Conservation (phyloP, 1,140 invertebrate species). For the Ostrea edulis region DNA sequence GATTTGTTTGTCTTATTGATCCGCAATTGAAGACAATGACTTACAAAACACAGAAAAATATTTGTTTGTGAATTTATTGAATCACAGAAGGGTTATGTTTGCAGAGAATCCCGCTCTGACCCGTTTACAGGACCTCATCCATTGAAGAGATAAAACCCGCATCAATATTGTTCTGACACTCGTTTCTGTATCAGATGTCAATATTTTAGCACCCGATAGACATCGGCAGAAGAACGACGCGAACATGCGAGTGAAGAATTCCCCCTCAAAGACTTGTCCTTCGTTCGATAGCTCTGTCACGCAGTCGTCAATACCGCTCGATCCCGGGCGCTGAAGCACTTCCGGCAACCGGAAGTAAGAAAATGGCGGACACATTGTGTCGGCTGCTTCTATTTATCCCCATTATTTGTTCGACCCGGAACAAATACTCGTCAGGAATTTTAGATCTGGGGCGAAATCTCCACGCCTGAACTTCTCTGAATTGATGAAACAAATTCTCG, state of each 20-base stretch:
- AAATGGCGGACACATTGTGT: constrained; percentile 34
- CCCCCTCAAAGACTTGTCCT: neutral
- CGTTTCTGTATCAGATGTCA: constrained; percentile 11
- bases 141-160: constrained; percentile 6
- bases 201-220: constrained; percentile 35
- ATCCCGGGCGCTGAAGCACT: constrained; percentile 8
- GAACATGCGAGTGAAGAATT: neutral
- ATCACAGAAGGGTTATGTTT: constrained; percentile 31
- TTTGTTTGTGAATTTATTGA: constrained; percentile 34
- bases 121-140: constrained; percentile 7
- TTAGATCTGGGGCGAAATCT: constrained; percentile 4
- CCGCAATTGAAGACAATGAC: neutral
- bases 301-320: constrained; percentile 10
- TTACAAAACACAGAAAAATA: constrained; percentile 22
- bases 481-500: constrained; percentile 16
- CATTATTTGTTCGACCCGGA: constrained; percentile 21
- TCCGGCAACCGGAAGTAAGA: constrained; percentile 30
- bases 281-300: neutral
- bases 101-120: constrained; percentile 15
- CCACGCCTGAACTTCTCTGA: neutral
- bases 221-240: neutral
- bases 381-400: constrained; percentile 22
- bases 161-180: constrained; percentile 10
- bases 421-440: constrained; percentile 22
- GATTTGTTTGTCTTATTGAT: constrained; percentile 11